Base-by-base conservation (phyloP, 2,888 invertebrate species). In the Flabesymbios commensalis region DNA sequence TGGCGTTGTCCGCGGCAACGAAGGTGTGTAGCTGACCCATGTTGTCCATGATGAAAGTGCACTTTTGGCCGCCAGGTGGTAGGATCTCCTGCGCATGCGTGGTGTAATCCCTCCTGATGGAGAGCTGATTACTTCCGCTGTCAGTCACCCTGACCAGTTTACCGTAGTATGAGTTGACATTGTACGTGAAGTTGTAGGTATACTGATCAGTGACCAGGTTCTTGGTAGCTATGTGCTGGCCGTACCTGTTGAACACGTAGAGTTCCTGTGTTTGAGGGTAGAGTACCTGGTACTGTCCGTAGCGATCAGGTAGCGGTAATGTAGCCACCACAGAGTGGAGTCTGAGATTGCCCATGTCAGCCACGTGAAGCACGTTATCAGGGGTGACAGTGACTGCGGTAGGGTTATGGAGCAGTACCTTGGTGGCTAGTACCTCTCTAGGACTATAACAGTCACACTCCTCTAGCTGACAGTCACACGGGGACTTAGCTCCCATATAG, bases 81-180 rank as follows among this genome's bases (percentile, higher is more conserved):
- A 75, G 68, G 41, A 81, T 94, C 5, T 94, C 94, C 79, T 94
- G 95, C 0, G 95, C 96, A 70, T 84, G 80, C 17, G 80, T 78
- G 36, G 82, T 83, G 80, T 94, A 95, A 83, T 96, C 95, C 70
- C 96, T 87, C 55, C 93, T 84, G 79, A 96, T 90, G 77, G 73
- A 70, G 29, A 98, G 90, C 85, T 93, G 92, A 60, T 82, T 78
- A 79, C 94, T 94, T 2, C 94, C 93, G 61, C 93, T 92, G 83
- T 96, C 96, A 1, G 93, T 94, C 1, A 98, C 94, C 0, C 93
- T 92, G 75, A 92, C 93, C 57, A 98, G 85, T 78, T 93, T 93
- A 78, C 97, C 97, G 51, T 94, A 95, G 78, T 93, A 94, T 0
- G 96, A 96, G 79, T 96, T 96, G 0, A 96, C 94, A 72, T 94